These are phyloP conservation scores for Sphaeramia orbicularis DNA, from an alignment of 2,797 vertebrate species.

Conservation along the genomic window DNA sequence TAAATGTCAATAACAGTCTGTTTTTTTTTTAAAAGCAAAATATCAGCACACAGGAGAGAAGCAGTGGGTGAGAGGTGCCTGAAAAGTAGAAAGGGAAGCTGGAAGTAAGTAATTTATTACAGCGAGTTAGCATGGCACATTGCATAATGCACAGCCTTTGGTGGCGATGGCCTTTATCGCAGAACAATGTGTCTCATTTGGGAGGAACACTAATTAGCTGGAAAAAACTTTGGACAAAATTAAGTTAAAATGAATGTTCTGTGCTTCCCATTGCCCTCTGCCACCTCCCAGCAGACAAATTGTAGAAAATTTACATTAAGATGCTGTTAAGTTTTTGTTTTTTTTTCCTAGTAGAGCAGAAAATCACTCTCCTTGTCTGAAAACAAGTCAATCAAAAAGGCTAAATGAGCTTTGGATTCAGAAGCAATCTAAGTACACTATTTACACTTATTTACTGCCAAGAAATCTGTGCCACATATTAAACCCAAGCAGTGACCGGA, in stretches of 20 bases:
- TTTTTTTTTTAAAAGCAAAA: slow-evolving; percentile 48
- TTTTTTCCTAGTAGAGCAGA: slow-evolving; percentile 8
- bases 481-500: slow-evolving; percentile 8
- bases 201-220: slow-evolving; percentile 51
- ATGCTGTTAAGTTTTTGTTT: not conserved
- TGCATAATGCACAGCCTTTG: slow-evolving; percentile 35
- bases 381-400: slow-evolving; percentile 19
- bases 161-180: slow-evolving; percentile 52
- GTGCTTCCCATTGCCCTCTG: slow-evolving; percentile 11
- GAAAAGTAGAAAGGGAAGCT: slow-evolving; percentile 32
- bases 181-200: slow-evolving; percentile 55
- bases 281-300: slow-evolving; percentile 25
- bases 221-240: slow-evolving; percentile 22
- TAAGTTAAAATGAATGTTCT: slow-evolving; percentile 41
- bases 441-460: slow-evolving; percentile 15
- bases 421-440: not conserved
- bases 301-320: slow-evolving; percentile 10
- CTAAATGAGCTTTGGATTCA: not conserved
- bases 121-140: slow-evolving; percentile 11
- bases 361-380: not conserved
- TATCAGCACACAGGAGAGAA: slow-evolving; percentile 64
- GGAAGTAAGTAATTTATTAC: slow-evolving; percentile 38
- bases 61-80: slow-evolving; percentile 12
- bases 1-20: slow-evolving; percentile 55
- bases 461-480: slow-evolving; percentile 1